Evolutionary conservation across 2,888 invertebrate species (phyloP).

Genomic region (Chaetogeoica ovagalla): DNA sequence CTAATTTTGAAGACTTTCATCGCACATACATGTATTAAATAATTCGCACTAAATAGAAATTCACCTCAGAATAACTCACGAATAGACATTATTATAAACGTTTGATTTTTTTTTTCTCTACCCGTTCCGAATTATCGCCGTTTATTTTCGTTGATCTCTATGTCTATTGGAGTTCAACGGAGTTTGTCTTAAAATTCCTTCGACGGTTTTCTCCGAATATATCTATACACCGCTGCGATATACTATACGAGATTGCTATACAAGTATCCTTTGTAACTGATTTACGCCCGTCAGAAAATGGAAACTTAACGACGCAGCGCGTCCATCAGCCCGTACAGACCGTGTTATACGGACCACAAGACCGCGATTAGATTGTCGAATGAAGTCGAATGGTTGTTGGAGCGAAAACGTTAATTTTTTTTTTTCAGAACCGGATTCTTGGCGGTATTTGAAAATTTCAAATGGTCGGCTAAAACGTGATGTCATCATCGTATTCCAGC

Average conservation of each 20-base stretch:
- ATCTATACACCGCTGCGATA: constrained; percentile 23
- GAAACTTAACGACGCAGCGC: too few species aligned
- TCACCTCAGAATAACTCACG: too few species aligned
- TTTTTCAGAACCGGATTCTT: not conserved
- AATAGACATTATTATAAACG: too few species aligned
- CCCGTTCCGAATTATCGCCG: too few species aligned
- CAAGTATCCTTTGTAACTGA: constrained; percentile 35
- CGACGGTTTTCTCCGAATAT: not conserved
- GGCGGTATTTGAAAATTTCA: constrained; percentile 17
- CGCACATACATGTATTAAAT: too few species aligned
- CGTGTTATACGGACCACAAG: constrained; percentile 26
- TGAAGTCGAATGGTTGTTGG: constrained; percentile 28
- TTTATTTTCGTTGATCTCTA: too few species aligned
- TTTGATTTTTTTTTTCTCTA: too few species aligned
- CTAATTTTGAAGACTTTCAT: too few species aligned
- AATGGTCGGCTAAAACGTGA: not conserved
- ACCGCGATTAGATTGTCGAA: constrained; percentile 40
- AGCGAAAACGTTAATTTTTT: not conserved
- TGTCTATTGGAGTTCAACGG: too few species aligned
- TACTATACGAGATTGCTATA: constrained; percentile 23
- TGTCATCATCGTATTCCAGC: not conserved
- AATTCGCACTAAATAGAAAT: too few species aligned
- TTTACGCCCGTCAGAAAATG: constrained; percentile 4
- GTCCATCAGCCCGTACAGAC: too few species aligned
- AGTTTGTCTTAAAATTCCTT: too few species aligned